Conservation (phyloP, 2,888 invertebrate species). For the Aelia acuminata region DNA sequence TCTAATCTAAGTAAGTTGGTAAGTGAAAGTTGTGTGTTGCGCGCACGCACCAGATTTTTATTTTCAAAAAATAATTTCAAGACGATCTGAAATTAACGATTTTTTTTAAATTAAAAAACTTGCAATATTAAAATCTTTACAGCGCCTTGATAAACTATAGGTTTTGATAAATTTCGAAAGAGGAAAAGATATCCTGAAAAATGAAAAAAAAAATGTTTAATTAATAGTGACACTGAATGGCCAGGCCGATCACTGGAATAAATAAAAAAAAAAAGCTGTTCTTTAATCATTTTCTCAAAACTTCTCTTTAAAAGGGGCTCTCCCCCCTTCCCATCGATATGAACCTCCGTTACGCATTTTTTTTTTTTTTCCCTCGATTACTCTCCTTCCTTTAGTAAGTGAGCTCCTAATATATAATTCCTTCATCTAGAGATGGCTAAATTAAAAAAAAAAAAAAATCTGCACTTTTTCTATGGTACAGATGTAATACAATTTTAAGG, state of each 20-base stretch:
- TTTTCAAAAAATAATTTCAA: too few relatives aligned
- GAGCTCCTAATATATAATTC: slow-evolving; percentile 21
- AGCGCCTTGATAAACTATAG: not conserved
- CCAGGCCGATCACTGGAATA: slow-evolving; percentile 7
- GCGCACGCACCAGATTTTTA: too few relatives aligned
- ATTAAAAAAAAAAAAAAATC: too few relatives aligned
- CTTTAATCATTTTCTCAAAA: slow-evolving; percentile 48
- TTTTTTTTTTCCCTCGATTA: slow-evolving; percentile 39
- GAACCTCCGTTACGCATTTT: slow-evolving; percentile 8
- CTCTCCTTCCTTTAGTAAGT: slow-evolving; percentile 1
- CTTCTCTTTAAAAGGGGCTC: not conserved
- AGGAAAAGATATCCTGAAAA: not conserved
- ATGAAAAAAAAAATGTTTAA: slow-evolving; percentile 45
- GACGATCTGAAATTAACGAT: too few relatives aligned
- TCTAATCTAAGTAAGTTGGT: too few relatives aligned
- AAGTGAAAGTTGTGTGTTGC: too few relatives aligned
- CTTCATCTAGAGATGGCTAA: slow-evolving; percentile 22
- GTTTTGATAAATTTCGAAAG: not conserved
- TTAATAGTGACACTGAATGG: slow-evolving; percentile 35
- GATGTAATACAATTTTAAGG: too few relatives aligned
- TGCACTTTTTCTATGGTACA: too few relatives aligned
- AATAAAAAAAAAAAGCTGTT: slow-evolving; percentile 15
- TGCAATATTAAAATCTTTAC: not conserved
- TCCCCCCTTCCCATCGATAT: not conserved
- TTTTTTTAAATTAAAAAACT: too few relatives aligned